These are phyloP conservation scores for Trissonchulus latispiculum DNA, from an alignment of 2,888 invertebrate species.

Conservation along the genomic window DNA sequence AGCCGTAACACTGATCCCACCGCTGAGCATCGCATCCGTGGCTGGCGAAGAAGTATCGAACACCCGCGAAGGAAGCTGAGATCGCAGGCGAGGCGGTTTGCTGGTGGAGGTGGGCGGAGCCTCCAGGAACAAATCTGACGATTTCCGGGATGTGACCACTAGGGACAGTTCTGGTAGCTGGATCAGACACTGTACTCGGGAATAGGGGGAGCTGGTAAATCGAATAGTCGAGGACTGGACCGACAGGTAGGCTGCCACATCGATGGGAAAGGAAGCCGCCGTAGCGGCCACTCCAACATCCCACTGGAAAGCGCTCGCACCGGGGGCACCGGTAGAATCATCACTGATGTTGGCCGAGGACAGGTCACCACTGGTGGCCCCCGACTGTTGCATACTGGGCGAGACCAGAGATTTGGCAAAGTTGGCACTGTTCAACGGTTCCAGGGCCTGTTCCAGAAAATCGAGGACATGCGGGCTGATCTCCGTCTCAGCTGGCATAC, in stretches of 20 bases:
- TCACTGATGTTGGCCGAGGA: neutral
- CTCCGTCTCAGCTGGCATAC: slow-evolving; percentile 92
- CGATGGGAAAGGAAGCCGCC: slow-evolving; percentile 84
- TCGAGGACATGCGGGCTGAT: slow-evolving; percentile 84
- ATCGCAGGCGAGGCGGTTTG: neutral
- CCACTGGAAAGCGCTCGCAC: neutral
- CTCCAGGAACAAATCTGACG: neutral
- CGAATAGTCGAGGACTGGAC: slow-evolving; percentile 94
- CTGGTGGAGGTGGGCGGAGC: too few relatives aligned
- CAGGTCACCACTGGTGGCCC: neutral
- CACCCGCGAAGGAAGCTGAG: neutral
- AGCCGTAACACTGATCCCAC: slow-evolving; percentile 80
- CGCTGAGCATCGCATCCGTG: neutral
- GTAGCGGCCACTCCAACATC: slow-evolving; percentile 27
- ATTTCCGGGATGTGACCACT: slow-evolving; percentile 68
- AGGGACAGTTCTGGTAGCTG: slow-evolving; percentile 92
- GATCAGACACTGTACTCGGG: slow-evolving; percentile 86
- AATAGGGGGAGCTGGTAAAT: slow-evolving; percentile 62
- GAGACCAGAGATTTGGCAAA: slow-evolving; percentile 28
- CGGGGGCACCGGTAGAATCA: neutral
- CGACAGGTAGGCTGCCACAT: slow-evolving; percentile 94
- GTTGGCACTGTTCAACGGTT: slow-evolving; percentile 64
- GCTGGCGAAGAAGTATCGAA: neutral
- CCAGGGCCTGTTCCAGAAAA: slow-evolving; percentile 89
- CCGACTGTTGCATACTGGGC: slow-evolving; percentile 27